Evolutionary conservation across 2,797 vertebrate genomes (phyloP).

Genomic region (Scolopax rusticola): DNA sequence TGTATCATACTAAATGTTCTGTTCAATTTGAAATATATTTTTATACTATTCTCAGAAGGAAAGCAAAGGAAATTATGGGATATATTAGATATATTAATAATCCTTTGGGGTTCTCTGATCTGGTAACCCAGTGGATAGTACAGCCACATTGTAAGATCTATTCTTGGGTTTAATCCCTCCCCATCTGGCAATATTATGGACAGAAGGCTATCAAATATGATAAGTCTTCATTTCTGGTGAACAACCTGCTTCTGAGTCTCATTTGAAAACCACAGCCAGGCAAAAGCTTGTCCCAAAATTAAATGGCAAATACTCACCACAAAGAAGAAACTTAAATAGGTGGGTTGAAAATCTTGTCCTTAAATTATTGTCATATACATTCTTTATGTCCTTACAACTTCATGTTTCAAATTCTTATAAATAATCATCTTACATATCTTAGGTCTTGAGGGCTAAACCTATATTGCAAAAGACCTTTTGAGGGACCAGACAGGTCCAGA

Average conservation of each 20-base stretch:
- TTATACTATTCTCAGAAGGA: neutral
- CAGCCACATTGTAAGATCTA: fast-evolving
- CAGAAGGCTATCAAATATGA: neutral
- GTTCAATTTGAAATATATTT: neutral
- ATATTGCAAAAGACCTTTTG: neutral
- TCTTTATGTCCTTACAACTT: neutral
- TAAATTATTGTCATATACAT: neutral
- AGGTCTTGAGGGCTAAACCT: neutral
- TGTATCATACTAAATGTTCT: neutral
- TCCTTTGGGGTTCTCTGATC: neutral
- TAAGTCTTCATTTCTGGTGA: neutral
- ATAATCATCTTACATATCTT: neutral
- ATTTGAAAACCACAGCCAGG: neutral
- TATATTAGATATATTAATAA: neutral
- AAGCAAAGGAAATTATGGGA: neutral
- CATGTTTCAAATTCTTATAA: neutral
- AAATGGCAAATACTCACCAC: neutral
- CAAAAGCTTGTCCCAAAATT: neutral
- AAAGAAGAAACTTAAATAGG: neutral
- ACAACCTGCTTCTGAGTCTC: neutral
- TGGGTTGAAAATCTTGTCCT: neutral
- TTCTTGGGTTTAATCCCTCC: neutral
- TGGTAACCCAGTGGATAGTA: neutral
- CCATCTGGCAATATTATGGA: neutral
- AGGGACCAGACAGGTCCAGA: neutral